Base-by-base conservation (phyloP, 2,888 invertebrate species). In the Limnephilus auricula region DNA sequence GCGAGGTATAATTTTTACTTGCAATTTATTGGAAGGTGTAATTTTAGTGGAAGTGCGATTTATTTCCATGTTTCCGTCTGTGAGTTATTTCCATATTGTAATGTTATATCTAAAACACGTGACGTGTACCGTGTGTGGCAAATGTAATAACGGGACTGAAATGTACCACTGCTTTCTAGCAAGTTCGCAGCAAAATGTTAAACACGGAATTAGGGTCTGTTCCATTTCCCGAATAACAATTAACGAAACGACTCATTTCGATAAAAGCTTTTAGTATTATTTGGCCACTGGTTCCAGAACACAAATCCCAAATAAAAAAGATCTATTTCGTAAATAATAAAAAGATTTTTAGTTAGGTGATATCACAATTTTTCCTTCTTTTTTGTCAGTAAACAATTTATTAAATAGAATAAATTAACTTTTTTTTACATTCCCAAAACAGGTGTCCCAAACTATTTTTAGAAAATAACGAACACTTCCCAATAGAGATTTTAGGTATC, bases 231-330 rank as follows among this genome's bases (percentile, higher is more conserved):
- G 50, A 86, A 89, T 89, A 89, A 89, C 84, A 85, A 92, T 91
- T 91, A 91, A 91, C 79, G 91, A 32, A 89, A 89, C 89, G 79
- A 89, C 91, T 91, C 88, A 91, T 91, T 91, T 86, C 89, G 88
- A 89, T 91, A 91, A 91, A 91, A 91, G 91, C 91, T 91, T 91
- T 87, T 87, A 18, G 30, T 85, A 85, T 40, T 85, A 65, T 82
- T 45, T 3, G 10, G 18, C 86, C 86, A 86, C 31, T 18, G 86
- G 18, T 86, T 86, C 86, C 25, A 9, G 31, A 86, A 86, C 65
- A 50, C n/a, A 15, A 32, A 32, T 13, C 15, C 32, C 6, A 80
- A 80, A 15, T 13, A 9, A 12, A 32, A 30, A 30, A 15, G 0
- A 15, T 32, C 15, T 31, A 30, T 79, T 79, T 79, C n/a, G 2